phyloP scores from a whole-genome alignment of 1,140 invertebrate genomes.

The Sitodiplosis mosellana region DNA sequence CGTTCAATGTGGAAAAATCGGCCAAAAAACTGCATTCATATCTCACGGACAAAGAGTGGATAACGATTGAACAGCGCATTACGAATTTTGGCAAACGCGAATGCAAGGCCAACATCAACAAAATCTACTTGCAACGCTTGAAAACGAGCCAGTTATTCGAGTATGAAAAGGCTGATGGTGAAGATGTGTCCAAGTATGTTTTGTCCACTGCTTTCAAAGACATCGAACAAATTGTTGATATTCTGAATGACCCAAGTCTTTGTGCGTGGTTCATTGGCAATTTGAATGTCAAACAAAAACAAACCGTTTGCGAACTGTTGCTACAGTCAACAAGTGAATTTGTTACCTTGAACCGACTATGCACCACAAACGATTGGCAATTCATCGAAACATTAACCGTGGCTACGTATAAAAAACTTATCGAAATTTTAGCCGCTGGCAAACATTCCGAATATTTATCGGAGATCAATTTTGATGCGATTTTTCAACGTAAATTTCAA shows the following conservation, averaged over 20 bases:
- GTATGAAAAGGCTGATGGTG: background rate
- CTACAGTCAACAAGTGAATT: background rate
- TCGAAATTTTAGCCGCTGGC: background rate
- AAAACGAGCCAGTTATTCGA: conserved; percentile 1
- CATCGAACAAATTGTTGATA: background rate
- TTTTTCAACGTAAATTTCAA: conserved; percentile 4
- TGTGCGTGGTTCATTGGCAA: background rate
- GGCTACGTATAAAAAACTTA: background rate
- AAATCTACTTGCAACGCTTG: conserved; percentile 11
- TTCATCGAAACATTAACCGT: too few relatives aligned
- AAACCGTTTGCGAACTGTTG: background rate
- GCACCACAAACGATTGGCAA: background rate
- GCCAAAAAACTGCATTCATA: conserved; percentile 9
- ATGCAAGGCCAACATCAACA: conserved; percentile 13
- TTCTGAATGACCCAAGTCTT: background rate
- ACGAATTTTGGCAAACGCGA: conserved; percentile 17
- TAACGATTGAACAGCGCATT: conserved; percentile 15
- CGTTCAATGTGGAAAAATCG: background rate
- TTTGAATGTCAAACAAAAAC: background rate
- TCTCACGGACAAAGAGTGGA: conserved; percentile 14
- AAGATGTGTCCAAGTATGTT: background rate
- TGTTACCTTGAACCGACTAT: background rate
- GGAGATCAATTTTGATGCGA: background rate
- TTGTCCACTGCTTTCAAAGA: background rate
- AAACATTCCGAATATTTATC: background rate